Evolutionary conservation across 2,797 vertebrate species (phyloP), one percentile per base, ranked within the genome.

Genomic region (Manis crassicaudata): DNA sequence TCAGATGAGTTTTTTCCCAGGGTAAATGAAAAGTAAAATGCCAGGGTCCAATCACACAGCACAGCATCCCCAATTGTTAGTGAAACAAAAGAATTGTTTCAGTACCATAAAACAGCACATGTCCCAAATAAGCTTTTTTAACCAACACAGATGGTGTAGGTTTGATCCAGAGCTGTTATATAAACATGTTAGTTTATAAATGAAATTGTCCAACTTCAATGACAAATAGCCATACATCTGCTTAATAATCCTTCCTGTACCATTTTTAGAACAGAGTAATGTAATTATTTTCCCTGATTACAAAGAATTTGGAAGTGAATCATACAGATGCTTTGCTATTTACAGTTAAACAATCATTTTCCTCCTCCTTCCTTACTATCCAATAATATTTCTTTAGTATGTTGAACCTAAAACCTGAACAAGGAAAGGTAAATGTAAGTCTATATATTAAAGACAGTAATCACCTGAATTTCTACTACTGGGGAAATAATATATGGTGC

Each of bases 161-260:
- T 97, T 89, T 96, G 90, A 97, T 97, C 84, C 93, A 86, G 96
- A 96, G 77, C n/a, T 90, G 93, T 94, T 98, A 96, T 8, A 75
- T 91, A 98, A 98, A 98, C 65, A 97, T 27, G 32, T 95, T 97
- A 97, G 73, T 94, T 98, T 77, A 93, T 97, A 96, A 97, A 94
- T 94, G 92, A 98, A 97, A 96, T 81, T 92, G 86, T 92, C 88
- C 93, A 97, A 96, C 94, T 86, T 97, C 94, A 90, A 91, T 93
- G 92, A 96, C 83, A 97, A 97, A 96, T 94, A 96, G 76, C 75
- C 52, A 32, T 95, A 90, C 94, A 98, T 97, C 95, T 97, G 96
- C 87, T 96, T 98, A 97, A 95, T 97, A 96, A 97, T 96, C 70
- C 95, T 76, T 60, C 70, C 67, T 84, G 56, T 68, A 77, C 91